Evolutionary conservation across 2,888 invertebrate genomes (phyloP).

Genomic region (Drosophila peninsularis): DNA sequence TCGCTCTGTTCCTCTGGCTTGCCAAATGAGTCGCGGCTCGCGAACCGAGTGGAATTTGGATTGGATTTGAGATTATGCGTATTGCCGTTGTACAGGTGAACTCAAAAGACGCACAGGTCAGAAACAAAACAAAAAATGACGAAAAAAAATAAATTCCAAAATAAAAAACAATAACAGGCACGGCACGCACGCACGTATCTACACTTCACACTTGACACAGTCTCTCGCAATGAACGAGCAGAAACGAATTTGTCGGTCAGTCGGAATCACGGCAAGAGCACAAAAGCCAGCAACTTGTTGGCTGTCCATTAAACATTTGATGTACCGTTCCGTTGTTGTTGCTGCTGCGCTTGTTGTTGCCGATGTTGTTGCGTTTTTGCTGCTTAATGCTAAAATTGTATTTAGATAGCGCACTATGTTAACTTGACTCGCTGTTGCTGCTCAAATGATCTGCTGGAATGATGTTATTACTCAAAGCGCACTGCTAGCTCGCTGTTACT

Average conservation of each 20-base stretch:
- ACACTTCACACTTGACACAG: conserved; percentile 36
- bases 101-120: neutral
- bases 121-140: neutral
- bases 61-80: neutral
- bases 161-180: conserved; percentile 2
- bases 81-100: conserved; percentile 7
- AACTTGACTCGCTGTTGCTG: conserved; percentile 12
- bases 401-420: conserved; percentile 2
- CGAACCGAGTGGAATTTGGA: conserved; percentile 19
- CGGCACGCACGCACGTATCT: conserved; percentile 23
- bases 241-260: conserved; percentile 26
- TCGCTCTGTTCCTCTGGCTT: conserved; percentile 1
- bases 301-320: conserved; percentile 19
- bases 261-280: conserved; percentile 31
- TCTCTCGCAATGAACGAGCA: conserved; percentile 16
- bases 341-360: neutral
- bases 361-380: conserved; percentile 13
- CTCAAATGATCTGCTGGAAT: conserved; percentile 34
- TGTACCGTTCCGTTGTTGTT: conserved; percentile 7
- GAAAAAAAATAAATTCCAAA: neutral
- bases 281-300: conserved; percentile 40
- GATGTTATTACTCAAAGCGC: conserved; percentile 10
- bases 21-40: conserved; percentile 34
- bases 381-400: conserved; percentile 14
- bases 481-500: conserved; percentile 19